A percentile compares a stretch with the other conserved stretches of the same genome.
These are phyloP conservation scores for Hypsibius dujardini DNA, from an alignment of 1,140 invertebrate species.

Conservation along the genomic window DNA sequence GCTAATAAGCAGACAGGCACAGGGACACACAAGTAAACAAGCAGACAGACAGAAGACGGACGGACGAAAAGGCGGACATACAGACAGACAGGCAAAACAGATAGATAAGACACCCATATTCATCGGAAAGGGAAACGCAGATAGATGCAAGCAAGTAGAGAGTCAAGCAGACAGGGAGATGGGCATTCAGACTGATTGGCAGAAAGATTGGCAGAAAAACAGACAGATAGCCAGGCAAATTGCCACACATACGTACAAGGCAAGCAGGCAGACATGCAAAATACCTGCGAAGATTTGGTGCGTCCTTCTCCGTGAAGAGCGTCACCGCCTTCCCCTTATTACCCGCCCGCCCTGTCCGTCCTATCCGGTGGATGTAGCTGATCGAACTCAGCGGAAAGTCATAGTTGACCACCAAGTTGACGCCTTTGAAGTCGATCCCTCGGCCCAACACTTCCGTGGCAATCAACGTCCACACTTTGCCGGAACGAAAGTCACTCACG, in stretches of 20 bases:
- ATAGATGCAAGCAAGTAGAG: no score
- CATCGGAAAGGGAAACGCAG: neutral
- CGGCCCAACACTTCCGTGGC: slow-evolving; percentile 91
- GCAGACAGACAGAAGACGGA: no score
- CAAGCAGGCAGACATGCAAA: slow-evolving; percentile 18
- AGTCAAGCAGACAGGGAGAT: no score
- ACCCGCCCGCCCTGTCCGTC: slow-evolving; percentile 79
- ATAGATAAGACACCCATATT: slow-evolving; percentile 22
- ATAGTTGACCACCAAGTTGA: slow-evolving; percentile 92
- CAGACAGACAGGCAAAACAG: slow-evolving; percentile 27
- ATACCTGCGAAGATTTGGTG: slow-evolving; percentile 58
- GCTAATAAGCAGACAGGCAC: no score
- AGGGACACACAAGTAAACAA: no score
- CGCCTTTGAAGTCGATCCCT: slow-evolving; percentile 91
- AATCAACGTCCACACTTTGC: slow-evolving; percentile 84
- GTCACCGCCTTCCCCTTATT: slow-evolving; percentile 68
- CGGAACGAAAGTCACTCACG: slow-evolving; percentile 66
- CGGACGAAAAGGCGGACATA: neutral
- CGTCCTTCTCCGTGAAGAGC: slow-evolving; percentile 79
- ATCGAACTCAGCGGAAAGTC: slow-evolving; percentile 82
- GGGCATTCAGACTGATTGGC: no score
- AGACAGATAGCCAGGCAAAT: no score
- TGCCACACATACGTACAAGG: slow-evolving; percentile 13
- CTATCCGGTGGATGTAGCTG: slow-evolving; percentile 81
- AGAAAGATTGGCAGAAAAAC: no score